A percentile compares a stretch with the other conserved stretches of the same genome.
Evolutionary conservation across 2,888 invertebrate species (phyloP).

Genomic region (Troides aeacus): DNA sequence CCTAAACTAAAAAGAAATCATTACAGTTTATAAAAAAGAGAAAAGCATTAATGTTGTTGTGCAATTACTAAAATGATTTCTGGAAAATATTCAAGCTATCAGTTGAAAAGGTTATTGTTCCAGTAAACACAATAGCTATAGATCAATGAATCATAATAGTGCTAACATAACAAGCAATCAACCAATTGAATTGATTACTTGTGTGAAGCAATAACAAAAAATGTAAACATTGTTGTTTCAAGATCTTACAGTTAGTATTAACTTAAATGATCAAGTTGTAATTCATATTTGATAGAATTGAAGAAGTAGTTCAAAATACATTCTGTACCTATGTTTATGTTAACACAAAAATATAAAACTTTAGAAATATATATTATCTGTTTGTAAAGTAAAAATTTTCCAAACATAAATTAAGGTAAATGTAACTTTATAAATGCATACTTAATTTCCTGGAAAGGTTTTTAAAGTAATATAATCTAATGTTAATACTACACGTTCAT

Average conservation of each 20-base stretch:
- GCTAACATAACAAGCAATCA: constrained; percentile 37
- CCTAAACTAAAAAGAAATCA: too few species aligned
- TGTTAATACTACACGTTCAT: background rate
- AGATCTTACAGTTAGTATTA: background rate
- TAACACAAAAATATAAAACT: too few species aligned
- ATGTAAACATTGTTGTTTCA: background rate
- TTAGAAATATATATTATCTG: too few species aligned
- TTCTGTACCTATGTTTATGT: background rate
- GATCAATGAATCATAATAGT: constrained; percentile 36
- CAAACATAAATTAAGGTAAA: too few species aligned
- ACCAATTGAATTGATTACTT: constrained; percentile 33
- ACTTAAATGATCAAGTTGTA: background rate
- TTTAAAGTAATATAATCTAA: too few species aligned
- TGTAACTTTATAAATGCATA: too few species aligned
- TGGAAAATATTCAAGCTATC: background rate
- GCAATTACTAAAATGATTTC: background rate
- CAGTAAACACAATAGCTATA: constrained; percentile 12
- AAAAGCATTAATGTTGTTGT: background rate
- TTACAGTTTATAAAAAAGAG: too few species aligned
- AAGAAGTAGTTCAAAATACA: background rate
- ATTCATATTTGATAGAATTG: background rate
- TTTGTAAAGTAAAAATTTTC: too few species aligned
- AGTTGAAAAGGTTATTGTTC: constrained; percentile 10
- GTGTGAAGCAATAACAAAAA: background rate
- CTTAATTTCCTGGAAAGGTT: too few species aligned